Percentiles rank a stretch among this genome's conserved stretches.
Evolutionary conservation across 2,888 invertebrate species (phyloP).

Genomic region (Netelia fuscicornis): DNA sequence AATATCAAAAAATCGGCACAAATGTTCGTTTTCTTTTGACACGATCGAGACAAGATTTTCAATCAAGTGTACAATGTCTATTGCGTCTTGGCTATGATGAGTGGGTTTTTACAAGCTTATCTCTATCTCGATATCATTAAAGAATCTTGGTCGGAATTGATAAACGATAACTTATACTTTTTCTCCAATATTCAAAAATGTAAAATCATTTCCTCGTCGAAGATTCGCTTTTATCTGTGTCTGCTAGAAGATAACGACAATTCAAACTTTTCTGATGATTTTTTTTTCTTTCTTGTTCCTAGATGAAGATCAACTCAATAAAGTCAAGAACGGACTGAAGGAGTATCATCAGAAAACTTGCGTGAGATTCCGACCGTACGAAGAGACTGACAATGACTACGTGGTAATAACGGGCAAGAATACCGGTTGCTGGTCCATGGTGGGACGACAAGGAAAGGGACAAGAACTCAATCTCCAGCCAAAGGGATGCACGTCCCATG

Average conservation of each 20-base stretch:
- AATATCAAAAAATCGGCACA: too few relatives aligned
- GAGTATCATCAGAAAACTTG: conserved; percentile 88
- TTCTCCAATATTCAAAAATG: background rate
- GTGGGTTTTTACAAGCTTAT: background rate
- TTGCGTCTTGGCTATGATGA: background rate
- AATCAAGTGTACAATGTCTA: too few relatives aligned
- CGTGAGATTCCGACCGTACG: conserved; percentile 87
- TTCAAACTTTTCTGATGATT: background rate
- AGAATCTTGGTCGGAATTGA: background rate
- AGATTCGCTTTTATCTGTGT: background rate
- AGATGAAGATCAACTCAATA: conserved; percentile 84
- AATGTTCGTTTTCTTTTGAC: too few relatives aligned
- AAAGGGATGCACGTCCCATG: conserved; percentile 84
- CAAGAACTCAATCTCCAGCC: conserved; percentile 87
- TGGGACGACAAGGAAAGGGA: conserved; percentile 87
- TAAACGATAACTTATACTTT: background rate
- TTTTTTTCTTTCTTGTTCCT: conserved; percentile 48
- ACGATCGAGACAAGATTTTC: too few relatives aligned
- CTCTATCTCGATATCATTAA: background rate
- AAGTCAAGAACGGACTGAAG: conserved; percentile 87
- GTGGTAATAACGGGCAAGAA: conserved; percentile 86
- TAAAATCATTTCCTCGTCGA: background rate
- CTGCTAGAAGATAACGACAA: too few relatives aligned
- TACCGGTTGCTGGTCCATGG: conserved; percentile 89
- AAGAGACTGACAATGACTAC: conserved; percentile 87